Evolutionary conservation across 2,113 vertebrate species (phyloP), one percentile per base, ranked within the genome.

Genomic region (Bubo blakistoni): DNA sequence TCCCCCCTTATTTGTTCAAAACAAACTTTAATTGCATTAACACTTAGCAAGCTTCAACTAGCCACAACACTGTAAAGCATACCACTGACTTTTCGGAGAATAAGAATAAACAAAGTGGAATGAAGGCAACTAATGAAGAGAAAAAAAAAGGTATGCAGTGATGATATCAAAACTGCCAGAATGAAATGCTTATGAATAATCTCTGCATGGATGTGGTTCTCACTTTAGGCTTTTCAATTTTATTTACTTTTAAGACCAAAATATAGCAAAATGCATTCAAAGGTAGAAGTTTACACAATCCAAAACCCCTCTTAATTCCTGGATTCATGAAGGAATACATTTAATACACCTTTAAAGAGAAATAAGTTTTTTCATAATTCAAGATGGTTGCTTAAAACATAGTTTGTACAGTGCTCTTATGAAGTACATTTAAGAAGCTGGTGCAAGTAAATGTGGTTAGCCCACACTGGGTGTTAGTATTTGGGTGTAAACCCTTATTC

Each of bases 161-260:
- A 92, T 94, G 94, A 96, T 92, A 97, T 74, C 66, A 94, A 96
- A 97, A 96, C 93, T 98, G 98, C 96, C 94, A 97, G 84, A 94
- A 98, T 98, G 97, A 97, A 98, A 98, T 97, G 97, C 97, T 90
- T 81, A 46, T 91, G 97, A 96, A 93, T 92, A 96, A 98, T 98
- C 98, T 98, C 98, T 98, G 98, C 98, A 98, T 98, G 98, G 98
- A 98, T 98, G 98, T 94, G 98, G 98, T 96, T 98, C 74, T 93
- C 65, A 16, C 44, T 96, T 95, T 38, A 85, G 90, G 80, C 16
- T 94, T 90, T 94, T 96, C 70, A 26, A 46, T 66, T 86, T 67
- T 80, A 61, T 85, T 95, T 95, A 71, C 82, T 86, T 90, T 73
- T 77, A 94, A 93, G 93, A 93, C 57, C 49, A 90, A 97, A 97